Evolutionary conservation across 2,113 vertebrate species (phyloP).

Genomic region (Mesoclemmys tuberculata): DNA sequence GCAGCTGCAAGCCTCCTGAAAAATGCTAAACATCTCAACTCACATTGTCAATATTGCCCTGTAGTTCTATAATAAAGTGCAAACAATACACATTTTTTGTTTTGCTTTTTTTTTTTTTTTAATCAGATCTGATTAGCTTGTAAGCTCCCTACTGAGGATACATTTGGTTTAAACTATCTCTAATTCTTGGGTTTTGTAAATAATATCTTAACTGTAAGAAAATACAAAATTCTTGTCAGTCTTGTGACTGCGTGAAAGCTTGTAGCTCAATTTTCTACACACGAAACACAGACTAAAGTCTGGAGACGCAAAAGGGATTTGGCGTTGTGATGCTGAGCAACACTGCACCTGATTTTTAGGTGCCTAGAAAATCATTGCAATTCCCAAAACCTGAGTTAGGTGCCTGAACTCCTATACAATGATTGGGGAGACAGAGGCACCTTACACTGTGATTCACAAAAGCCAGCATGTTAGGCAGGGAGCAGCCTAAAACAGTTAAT

Average conservation of each 20-base stretch:
- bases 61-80: not conserved
- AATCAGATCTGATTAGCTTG: not conserved
- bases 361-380: not conserved
- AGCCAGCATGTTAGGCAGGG: too few species aligned
- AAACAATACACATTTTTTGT: not conserved
- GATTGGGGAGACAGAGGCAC: too few species aligned
- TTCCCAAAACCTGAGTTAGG: not conserved
- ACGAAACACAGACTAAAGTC: not conserved
- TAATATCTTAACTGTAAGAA: not conserved
- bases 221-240: not conserved
- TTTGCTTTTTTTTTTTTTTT: not conserved
- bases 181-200: not conserved
- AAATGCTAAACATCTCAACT: not conserved
- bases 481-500: too few species aligned
- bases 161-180: not conserved
- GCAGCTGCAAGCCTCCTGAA: not conserved
- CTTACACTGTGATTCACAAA: too few species aligned
- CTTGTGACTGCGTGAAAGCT: not conserved
- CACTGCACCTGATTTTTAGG: not conserved
- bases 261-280: not conserved
- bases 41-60: not conserved
- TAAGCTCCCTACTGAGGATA: not conserved
- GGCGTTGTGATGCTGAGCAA: not conserved
- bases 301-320: not conserved
- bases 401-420: too few species aligned